phyloP scores from a whole-genome alignment of 2,797 vertebrate genomes.

The Malacoraja senta region DNA sequence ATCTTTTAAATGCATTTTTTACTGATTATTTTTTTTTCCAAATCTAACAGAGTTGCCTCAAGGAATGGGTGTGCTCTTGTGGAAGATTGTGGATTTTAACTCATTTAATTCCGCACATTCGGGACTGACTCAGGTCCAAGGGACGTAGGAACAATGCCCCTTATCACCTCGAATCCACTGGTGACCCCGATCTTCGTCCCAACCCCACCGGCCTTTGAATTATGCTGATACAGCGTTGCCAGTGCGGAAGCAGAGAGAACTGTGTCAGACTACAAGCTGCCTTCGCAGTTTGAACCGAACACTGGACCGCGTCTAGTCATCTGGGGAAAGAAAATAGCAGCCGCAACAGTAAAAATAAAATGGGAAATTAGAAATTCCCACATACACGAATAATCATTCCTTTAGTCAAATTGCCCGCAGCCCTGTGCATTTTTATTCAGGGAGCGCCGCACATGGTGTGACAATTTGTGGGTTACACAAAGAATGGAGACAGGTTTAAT shows the following conservation, averaged over 20 bases:
- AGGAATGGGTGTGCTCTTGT: background rate
- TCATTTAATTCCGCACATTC: background rate
- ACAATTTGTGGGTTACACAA: conserved; percentile 19
- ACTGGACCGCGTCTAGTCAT: background rate
- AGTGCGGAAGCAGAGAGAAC: background rate
- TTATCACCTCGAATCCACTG: background rate
- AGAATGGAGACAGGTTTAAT: conserved; percentile 35
- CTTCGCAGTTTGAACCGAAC: background rate
- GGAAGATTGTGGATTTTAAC: background rate
- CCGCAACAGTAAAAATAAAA: background rate
- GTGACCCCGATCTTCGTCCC: background rate
- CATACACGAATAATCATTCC: conserved; percentile 25
- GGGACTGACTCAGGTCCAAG: background rate
- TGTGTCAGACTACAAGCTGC: background rate
- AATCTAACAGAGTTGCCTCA: background rate
- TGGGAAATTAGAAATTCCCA: conserved; percentile 14
- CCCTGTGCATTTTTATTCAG: conserved; percentile 30
- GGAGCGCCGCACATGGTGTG: background rate
- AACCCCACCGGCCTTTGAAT: background rate
- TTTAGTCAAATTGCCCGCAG: conserved; percentile 7
- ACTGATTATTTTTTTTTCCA: background rate
- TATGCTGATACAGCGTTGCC: background rate
- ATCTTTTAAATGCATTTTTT: background rate
- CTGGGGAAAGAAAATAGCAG: conserved; percentile 10
- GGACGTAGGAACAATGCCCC: background rate